Percentiles rank a stretch among this genome's conserved stretches.
These are phyloP conservation scores for Pharmacophagus antenor DNA, from an alignment of 2,888 invertebrate genomes.

Conservation along the genomic window DNA sequence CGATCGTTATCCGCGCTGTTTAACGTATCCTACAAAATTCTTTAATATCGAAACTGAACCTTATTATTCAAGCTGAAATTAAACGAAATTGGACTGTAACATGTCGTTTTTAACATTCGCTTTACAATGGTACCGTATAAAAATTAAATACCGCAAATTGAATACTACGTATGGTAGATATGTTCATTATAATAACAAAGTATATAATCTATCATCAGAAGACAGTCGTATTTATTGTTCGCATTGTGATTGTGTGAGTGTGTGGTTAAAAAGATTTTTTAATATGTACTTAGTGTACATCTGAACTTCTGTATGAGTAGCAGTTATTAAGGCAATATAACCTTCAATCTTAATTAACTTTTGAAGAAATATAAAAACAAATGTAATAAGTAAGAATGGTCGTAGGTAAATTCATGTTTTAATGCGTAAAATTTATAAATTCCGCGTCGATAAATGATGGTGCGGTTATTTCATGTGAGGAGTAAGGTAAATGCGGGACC, in stretches of 20 bases:
- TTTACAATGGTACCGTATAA: not conserved
- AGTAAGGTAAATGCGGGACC: not conserved
- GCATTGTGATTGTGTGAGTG: not conserved
- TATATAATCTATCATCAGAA: not conserved
- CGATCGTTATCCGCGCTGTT: constrained; percentile 26
- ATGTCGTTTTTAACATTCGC: not conserved
- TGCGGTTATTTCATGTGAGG: not conserved
- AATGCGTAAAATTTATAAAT: not conserved
- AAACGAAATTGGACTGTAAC: not conserved
- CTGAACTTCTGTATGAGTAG: too few species aligned
- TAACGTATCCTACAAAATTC: constrained; percentile 16
- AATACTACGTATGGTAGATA: not conserved
- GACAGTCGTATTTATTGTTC: too few species aligned
- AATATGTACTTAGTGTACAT: not conserved
- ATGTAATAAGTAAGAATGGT: too few species aligned
- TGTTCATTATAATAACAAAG: not conserved
- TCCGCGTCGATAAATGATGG: not conserved
- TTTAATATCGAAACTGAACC: constrained; percentile 10
- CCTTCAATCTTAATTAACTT: too few species aligned
- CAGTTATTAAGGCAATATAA: too few species aligned
- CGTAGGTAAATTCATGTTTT: too few species aligned
- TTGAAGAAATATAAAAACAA: too few species aligned
- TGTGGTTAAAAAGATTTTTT: not conserved
- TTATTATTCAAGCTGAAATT: not conserved
- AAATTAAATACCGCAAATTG: not conserved